Percentiles rank a stretch among this genome's conserved stretches.
These are phyloP conservation scores for Orthosia cruda DNA, from an alignment of 2,888 invertebrate species.

Conservation along the genomic window DNA sequence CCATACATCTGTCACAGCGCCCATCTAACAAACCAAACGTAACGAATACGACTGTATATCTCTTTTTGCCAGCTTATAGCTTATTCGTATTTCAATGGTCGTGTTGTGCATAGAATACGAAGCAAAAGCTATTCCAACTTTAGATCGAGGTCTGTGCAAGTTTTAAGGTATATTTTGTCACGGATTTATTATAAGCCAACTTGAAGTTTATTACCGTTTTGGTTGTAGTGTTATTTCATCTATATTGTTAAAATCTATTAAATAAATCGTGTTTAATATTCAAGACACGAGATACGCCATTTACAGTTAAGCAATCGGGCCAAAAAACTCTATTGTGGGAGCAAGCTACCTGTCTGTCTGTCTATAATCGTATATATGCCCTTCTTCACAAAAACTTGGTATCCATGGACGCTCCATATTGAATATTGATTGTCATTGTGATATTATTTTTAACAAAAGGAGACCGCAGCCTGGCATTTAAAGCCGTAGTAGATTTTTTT, in stretches of 20 bases:
- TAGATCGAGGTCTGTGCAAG: not conserved
- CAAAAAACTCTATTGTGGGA: slow-evolving; percentile 4
- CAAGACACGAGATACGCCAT: not conserved
- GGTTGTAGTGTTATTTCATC: slow-evolving; percentile 10
- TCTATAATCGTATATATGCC: slow-evolving; percentile 1
- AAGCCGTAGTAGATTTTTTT: slow-evolving; percentile 4
- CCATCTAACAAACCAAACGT: not conserved
- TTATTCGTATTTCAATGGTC: slow-evolving; percentile 11
- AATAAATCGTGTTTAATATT: slow-evolving; percentile 1
- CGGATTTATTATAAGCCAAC: slow-evolving; percentile 15
- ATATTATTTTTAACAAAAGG: slow-evolving; percentile 26
- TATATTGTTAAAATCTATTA: slow-evolving; percentile 22
- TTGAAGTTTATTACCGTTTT: slow-evolving; percentile 25
- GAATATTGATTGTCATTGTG: slow-evolving; percentile 34
- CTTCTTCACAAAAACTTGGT: slow-evolving; percentile 29
- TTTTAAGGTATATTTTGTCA: slow-evolving; percentile 30
- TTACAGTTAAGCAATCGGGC: slow-evolving; percentile 1
- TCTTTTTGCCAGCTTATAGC: slow-evolving; percentile 14
- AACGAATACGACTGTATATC: slow-evolving; percentile 22
- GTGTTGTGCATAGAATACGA: slow-evolving; percentile 10
- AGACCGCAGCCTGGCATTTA: not conserved
- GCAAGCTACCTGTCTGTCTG: slow-evolving; percentile 14
- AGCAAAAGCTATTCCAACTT: slow-evolving; percentile 45
- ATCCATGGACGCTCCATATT: slow-evolving; percentile 20
- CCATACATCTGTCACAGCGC: slow-evolving; percentile 43